Evolutionary conservation across 2,113 vertebrate genomes (phyloP), one percentile per base, ranked within the genome.

Genomic region (Opisthocomus hoazin): DNA sequence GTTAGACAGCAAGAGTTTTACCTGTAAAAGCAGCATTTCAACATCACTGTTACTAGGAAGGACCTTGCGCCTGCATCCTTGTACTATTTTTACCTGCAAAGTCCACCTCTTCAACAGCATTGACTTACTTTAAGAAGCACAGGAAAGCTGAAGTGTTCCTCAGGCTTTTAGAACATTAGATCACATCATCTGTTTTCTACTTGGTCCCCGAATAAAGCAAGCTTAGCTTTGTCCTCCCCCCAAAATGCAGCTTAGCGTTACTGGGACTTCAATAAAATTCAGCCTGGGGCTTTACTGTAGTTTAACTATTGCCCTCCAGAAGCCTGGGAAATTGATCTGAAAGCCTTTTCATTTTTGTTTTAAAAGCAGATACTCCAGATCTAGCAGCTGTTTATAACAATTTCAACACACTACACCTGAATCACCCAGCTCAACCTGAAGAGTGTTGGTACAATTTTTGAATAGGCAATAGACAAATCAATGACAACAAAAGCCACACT

Each of bases 41-140:
- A 37, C 51, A 81, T 21, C 4, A 13, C 48, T 37, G 19, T 54
- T 86, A 93, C n/a, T 32, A 63, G 18, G 48, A 69, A 71, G 30
- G 37, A 75, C 36, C 56, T 53, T 51, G 36, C 2, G 6, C 36
- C 37, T 81, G 53, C 71, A 88, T 64, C 56, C 10, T 36, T 91
- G 34, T 26, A 63, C 61, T 94, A 81, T 95, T 95, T 96, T 92
- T 91, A 95, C 73, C 64, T 77, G 36, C 27, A 12, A 43, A 92
- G 46, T 82, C 87, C 83, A 53, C 17, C 32, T 91, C 69, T 81
- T 39, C 76, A 89, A 34, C 13, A 12, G 60, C 51, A 94, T 0
- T 43, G 73, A 57, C 69, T 75, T 91, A 92, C 81, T 90, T 96
- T 75, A 75, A 68, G 57, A 23, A 61, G 63, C 53, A 69, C 20